phyloP scores from a whole-genome alignment of 2,113 vertebrate species.

The Natator depressus region DNA sequence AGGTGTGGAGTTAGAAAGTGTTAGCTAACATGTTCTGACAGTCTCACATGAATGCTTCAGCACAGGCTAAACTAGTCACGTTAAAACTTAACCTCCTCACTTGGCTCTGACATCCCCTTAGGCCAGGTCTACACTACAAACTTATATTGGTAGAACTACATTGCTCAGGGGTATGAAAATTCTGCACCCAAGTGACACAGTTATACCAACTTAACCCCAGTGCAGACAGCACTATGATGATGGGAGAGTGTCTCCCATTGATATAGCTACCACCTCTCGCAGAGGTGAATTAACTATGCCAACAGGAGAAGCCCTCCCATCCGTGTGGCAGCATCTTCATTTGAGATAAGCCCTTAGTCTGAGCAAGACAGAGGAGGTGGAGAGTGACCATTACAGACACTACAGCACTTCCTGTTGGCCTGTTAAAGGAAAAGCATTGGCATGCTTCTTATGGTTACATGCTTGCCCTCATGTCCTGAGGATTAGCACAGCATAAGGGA shows the following conservation, averaged over 20 bases:
- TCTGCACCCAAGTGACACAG: neutral
- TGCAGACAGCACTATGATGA: neutral
- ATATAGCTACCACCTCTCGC: neutral
- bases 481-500: neutral
- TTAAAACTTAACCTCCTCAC: neutral
- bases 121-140: too few species aligned
- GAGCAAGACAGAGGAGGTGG: rapidly evolving
- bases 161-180: too few species aligned
- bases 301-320: neutral
- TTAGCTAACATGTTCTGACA: neutral
- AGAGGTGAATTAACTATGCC: neutral
- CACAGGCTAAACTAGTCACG: neutral
- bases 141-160: too few species aligned
- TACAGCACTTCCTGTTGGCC: neutral
- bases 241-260: too few species aligned
- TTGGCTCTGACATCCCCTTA: neutral
- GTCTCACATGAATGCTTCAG: rapidly evolving
- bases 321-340: neutral
- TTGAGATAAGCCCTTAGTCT: too few species aligned
- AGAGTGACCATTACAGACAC: neutral
- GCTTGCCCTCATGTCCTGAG: neutral
- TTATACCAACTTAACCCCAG: neutral
- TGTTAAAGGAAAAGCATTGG: neutral
- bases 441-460: neutral
- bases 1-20: neutral